A percentile compares a stretch with the other conserved stretches of the same genome.
These are phyloP conservation scores for Cisticola juncidis DNA, from an alignment of 2,113 vertebrate genomes.

Conservation along the genomic window DNA sequence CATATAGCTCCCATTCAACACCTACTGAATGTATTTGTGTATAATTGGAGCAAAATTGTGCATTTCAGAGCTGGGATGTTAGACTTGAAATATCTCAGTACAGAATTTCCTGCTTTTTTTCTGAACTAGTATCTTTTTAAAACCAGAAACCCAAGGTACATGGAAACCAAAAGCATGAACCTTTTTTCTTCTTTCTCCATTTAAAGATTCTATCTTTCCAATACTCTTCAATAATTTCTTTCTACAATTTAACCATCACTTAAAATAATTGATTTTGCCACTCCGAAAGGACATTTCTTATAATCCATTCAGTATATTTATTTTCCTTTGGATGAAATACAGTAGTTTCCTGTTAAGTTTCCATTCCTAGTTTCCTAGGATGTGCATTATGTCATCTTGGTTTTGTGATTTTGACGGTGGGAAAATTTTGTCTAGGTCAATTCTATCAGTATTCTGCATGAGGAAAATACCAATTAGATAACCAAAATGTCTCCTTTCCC, in stretches of 20 bases:
- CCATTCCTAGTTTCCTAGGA: conserved; percentile 64
- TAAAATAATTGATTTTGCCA: conserved; percentile 50
- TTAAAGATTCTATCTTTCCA: background rate
- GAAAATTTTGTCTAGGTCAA: conserved; percentile 53
- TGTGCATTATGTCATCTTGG: conserved; percentile 56
- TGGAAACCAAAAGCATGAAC: background rate
- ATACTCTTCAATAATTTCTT: background rate
- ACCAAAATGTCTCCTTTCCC: background rate
- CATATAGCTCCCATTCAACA: background rate
- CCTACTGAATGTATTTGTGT: background rate
- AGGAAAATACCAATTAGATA: conserved; percentile 43
- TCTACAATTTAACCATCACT: conserved; percentile 23
- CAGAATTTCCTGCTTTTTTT: background rate
- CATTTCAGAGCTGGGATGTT: background rate
- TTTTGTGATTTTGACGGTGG: conserved; percentile 39
- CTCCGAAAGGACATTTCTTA: conserved; percentile 15
- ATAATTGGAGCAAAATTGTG: background rate
- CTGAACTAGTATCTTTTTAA: background rate
- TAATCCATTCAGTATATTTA: conserved; percentile 59
- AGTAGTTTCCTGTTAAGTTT: conserved; percentile 46
- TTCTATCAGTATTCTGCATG: conserved; percentile 27
- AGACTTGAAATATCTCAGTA: background rate
- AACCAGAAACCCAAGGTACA: background rate
- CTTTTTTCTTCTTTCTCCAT: background rate
- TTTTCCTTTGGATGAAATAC: conserved; percentile 47